Conservation (phyloP, 53 echinoderm and acorn worm species). For the Echinarachnius parma region DNA sequence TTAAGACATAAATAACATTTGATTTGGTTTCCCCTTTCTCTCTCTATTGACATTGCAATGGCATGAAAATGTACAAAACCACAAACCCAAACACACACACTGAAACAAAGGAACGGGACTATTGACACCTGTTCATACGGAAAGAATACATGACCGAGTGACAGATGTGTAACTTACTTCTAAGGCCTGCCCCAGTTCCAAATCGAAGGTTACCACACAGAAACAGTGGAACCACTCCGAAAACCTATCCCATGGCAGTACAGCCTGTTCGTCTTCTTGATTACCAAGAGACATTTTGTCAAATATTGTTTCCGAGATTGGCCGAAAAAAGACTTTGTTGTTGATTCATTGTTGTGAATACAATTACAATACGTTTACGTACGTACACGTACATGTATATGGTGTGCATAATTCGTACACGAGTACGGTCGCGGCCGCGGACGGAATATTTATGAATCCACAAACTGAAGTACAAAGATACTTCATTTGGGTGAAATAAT, state of each 20-base stretch:
- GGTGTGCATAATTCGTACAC: no score
- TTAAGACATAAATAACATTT: no score
- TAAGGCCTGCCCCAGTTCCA: constrained; percentile 92
- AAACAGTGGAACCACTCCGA: constrained; percentile 93
- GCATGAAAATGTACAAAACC: no score
- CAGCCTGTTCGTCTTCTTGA: constrained; percentile 49
- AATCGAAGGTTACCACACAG: constrained; percentile 96
- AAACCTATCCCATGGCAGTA: constrained; percentile 92
- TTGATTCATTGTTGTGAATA: no score
- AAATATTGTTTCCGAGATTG: constrained; percentile 1
- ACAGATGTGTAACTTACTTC: constrained; percentile 49
- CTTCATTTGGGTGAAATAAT: no score
- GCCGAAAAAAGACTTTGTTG: constrained; percentile 24
- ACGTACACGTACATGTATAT: no score
- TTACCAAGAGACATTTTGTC: constrained; percentile 39
- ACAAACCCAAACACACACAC: neutral
- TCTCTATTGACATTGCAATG: no score
- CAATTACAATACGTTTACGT: no score
- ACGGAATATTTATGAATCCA: no score
- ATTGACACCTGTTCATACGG: neutral
- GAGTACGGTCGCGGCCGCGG: no score
- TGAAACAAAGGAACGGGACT: constrained; percentile 14
- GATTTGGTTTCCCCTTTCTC: no score
- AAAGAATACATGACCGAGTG: neutral
- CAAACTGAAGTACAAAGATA: no score